phyloP scores from a whole-genome alignment of 2,797 vertebrate genomes.

The Nyctalus aviator region DNA sequence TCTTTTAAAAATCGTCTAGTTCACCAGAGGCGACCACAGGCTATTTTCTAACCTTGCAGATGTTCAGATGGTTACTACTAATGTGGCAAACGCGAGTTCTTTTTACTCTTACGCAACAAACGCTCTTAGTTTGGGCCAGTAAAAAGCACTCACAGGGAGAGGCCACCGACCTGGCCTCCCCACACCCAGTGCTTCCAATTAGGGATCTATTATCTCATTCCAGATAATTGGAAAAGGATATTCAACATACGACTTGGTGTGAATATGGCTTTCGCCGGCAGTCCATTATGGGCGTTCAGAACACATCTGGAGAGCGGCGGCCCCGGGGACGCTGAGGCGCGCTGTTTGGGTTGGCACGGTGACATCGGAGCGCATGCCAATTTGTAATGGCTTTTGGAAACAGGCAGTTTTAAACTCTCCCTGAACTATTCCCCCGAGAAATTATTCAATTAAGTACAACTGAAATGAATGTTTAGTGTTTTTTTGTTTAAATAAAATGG shows the following conservation, averaged over 20 bases:
- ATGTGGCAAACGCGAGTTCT: slow-evolving; percentile 21
- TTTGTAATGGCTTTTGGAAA: slow-evolving; percentile 93
- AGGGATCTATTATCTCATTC: slow-evolving; percentile 83
- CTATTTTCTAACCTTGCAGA: slow-evolving; percentile 51
- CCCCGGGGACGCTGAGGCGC: slow-evolving; percentile 90
- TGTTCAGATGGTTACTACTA: slow-evolving; percentile 26
- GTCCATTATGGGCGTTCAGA: slow-evolving; percentile 90
- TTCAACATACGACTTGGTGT: slow-evolving; percentile 86
- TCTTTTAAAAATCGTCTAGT: slow-evolving; percentile 47
- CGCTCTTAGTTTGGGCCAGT: slow-evolving; percentile 57
- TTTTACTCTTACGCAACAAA: not conserved
- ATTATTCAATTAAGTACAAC: slow-evolving; percentile 94
- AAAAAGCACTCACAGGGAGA: slow-evolving; percentile 66
- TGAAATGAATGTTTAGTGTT: slow-evolving; percentile 91
- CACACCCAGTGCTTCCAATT: slow-evolving; percentile 76
- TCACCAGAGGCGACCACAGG: slow-evolving; percentile 51
- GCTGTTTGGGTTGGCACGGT: slow-evolving; percentile 94
- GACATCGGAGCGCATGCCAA: slow-evolving; percentile 89
- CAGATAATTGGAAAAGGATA: slow-evolving; percentile 85
- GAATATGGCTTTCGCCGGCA: slow-evolving; percentile 91
- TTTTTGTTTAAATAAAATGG: slow-evolving; percentile 90
- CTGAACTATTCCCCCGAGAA: slow-evolving; percentile 91
- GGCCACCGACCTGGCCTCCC: slow-evolving; percentile 61
- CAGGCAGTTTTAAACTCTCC: slow-evolving; percentile 88
- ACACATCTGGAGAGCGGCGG: slow-evolving; percentile 89